Conservation (phyloP, 2,797 vertebrate genomes). For the Gambusia yucatana region DNA sequence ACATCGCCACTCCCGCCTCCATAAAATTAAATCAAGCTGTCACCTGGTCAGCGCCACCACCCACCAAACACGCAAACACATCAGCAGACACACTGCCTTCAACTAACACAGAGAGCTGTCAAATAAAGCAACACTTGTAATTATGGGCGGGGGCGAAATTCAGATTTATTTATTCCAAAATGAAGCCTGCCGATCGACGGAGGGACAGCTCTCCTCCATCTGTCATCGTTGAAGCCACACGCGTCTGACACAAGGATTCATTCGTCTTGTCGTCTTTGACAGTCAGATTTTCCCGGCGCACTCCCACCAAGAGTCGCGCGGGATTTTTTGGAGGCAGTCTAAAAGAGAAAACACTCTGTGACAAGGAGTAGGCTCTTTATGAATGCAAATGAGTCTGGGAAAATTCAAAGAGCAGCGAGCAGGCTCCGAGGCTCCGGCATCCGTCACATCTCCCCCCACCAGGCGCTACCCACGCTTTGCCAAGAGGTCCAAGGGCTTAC, state of each 20-base stretch:
- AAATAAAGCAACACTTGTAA: constrained; percentile 90
- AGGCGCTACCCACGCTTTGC: constrained; percentile 77
- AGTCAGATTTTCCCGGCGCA: constrained; percentile 95
- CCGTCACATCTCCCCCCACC: constrained; percentile 73
- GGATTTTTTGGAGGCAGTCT: constrained; percentile 84
- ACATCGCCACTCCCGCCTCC: constrained; percentile 54
- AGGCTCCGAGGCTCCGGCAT: constrained; percentile 71
- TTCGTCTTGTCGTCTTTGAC: constrained; percentile 98
- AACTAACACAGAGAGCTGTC: constrained; percentile 88
- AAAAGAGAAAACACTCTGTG: constrained; percentile 96
- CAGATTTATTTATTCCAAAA: constrained; percentile 98
- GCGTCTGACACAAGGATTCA: constrained; percentile 93
- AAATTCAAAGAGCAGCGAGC: constrained; percentile 86
- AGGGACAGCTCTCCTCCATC: constrained; percentile 96
- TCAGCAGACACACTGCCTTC: constrained; percentile 52
- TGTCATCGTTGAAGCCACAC: constrained; percentile 94
- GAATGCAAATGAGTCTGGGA: constrained; percentile 96
- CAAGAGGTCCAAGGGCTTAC: constrained; percentile 76
- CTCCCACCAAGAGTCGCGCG: constrained; percentile 92
- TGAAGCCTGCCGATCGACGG: constrained; percentile 93
- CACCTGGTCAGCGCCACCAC: constrained; percentile 88
- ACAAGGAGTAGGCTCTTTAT: constrained; percentile 96
- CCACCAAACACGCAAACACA: constrained; percentile 61
- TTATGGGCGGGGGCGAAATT: constrained; percentile 91
- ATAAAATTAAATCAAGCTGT: constrained; percentile 83